These are phyloP conservation scores for Myiothlypis chrysogaster DNA, from an alignment of 2,797 vertebrate species.

Conservation along the genomic window DNA sequence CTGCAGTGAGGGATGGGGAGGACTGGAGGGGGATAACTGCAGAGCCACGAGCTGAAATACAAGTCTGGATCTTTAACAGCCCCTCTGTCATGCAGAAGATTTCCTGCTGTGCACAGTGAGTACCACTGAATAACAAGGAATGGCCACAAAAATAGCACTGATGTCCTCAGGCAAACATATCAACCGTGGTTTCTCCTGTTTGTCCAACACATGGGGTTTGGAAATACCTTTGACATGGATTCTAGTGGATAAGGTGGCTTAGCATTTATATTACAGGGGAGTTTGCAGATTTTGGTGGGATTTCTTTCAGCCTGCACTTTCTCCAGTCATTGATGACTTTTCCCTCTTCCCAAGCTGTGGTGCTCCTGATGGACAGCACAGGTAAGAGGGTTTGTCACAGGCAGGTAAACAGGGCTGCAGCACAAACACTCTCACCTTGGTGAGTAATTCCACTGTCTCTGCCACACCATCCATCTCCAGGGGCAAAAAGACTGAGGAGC, in stretches of 20 bases:
- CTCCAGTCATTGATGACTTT: not conserved
- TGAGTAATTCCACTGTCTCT: not conserved
- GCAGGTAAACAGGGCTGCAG: not conserved
- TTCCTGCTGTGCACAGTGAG: not conserved
- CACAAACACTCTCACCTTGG: not conserved
- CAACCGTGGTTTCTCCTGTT: not conserved
- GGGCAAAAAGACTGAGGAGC: not conserved
- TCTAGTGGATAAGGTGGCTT: not conserved
- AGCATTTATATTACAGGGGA: not conserved
- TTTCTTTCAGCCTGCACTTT: not conserved
- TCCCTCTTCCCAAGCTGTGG: not conserved
- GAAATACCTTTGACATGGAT: not conserved
- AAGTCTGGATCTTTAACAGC: not conserved
- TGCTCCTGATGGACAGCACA: not conserved
- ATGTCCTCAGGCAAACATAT: not conserved
- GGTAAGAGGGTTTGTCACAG: not conserved
- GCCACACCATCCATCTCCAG: not conserved
- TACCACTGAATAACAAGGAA: not conserved
- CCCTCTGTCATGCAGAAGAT: not conserved
- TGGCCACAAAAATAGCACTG: not conserved
- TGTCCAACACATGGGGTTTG: not conserved
- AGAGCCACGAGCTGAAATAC: not conserved
- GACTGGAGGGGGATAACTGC: not conserved
- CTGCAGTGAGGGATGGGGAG: not conserved
- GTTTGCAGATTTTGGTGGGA: not conserved